Evolutionary conservation across 2,113 vertebrate species (phyloP).

Genomic region (Daubentonia madagascariensis): DNA sequence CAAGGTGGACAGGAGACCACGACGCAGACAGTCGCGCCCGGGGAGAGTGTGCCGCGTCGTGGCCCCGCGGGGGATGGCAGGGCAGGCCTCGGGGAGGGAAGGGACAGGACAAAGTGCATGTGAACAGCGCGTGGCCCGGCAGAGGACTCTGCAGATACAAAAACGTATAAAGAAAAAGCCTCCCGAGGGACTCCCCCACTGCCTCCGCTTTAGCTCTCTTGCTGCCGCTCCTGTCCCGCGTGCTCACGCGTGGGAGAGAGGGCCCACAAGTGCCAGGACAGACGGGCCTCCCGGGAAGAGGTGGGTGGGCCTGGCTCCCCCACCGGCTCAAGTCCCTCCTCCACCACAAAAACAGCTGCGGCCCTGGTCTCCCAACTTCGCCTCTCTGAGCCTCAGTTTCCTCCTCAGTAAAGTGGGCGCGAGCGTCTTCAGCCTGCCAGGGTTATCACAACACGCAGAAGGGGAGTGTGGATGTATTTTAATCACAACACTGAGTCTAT

Average conservation of each 20-base stretch:
- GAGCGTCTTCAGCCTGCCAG: background rate
- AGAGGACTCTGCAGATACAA: too few species aligned
- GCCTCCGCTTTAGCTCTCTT: background rate
- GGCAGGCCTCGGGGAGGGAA: background rate
- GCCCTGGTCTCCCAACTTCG: background rate
- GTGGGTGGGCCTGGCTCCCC: fast-evolving
- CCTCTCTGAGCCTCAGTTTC: background rate
- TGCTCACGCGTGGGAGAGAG: too few species aligned
- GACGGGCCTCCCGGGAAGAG: fast-evolving
- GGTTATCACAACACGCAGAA: background rate
- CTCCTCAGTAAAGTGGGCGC: background rate
- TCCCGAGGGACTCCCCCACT: fast-evolving
- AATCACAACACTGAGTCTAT: background rate
- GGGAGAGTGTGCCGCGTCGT: background rate
- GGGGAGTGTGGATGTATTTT: background rate
- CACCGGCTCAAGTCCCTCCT: fast-evolving
- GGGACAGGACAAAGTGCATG: fast-evolving
- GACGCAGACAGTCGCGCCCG: fast-evolving
- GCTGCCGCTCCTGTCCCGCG: background rate
- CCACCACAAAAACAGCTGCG: fast-evolving
- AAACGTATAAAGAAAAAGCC: background rate
- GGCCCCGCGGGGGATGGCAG: background rate
- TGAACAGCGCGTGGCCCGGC: fast-evolving
- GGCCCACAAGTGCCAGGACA: too few species aligned
- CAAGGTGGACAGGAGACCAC: background rate